Base-by-base conservation (phyloP, 2,888 invertebrate species). In the Aelia acuminata region DNA sequence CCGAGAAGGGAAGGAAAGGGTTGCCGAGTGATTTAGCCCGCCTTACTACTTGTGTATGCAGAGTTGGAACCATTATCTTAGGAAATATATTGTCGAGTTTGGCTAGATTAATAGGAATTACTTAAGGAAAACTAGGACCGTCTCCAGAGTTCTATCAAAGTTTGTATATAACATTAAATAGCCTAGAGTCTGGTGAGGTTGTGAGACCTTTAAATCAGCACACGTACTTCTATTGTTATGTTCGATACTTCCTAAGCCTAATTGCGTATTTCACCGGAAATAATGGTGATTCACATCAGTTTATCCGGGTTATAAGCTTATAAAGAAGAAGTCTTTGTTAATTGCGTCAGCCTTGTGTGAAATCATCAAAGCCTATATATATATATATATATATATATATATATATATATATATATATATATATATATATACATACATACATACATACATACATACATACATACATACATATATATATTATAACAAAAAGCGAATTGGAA, bases 21-120 rank as follows among this genome's bases (percentile, higher is more conserved):
- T 31, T 63, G 63, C 31, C 63, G 63, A 63, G 31, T 63, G 63
- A 63, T 63, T 63, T 63, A 63, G 63, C 31, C 31, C 18, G 3
- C 31, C 63, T 63, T 63, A 31, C 63, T 31, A 63, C 63, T 63
- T 63, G 63, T 31, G 63, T 63, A 63, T 63, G 63, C 63, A 63
- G 63, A 63, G 63, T 63, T 63, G 63, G 63, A 18, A 11, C 63
- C 63, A 63, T 63, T 63, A 63, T 63, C 63, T 63, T 63, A 31
- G 31, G 63, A 63, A 63, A 63, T 63, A 63, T 63, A 63, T 63
- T 31, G 63, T 63, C 63, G 63, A 63, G 63, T 63, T 63, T 13
- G 63, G 18, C 63, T 63, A 31, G 26, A 63, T 63, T 63, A 63
- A 63, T 63, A 31, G 63, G 63, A 31, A 63, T 63, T 63, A 63